Conservation (phyloP, 2,888 invertebrate species). For the Synergus umbraculus region DNA sequence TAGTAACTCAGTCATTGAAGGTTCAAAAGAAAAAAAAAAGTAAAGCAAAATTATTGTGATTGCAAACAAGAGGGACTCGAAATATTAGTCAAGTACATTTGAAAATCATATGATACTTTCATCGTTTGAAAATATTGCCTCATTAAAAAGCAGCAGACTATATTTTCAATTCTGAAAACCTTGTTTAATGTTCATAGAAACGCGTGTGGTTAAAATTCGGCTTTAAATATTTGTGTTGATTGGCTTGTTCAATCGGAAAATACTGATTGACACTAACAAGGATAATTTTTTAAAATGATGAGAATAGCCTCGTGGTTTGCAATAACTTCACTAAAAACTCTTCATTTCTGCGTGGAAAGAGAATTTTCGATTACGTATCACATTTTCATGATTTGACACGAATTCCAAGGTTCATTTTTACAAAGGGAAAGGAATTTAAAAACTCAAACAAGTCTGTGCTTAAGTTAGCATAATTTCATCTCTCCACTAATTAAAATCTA, state of each 20-base stretch:
- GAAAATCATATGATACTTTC: not conserved
- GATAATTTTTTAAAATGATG: not conserved
- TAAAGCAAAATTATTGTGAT: not conserved
- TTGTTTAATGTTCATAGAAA: not conserved
- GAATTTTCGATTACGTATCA: constrained; percentile 20
- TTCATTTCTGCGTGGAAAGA: constrained; percentile 20
- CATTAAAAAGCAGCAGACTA: not conserved
- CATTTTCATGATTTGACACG: constrained; percentile 14
- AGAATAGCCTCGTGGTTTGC: not conserved
- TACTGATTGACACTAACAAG: constrained; percentile 11
- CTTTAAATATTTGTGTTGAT: not conserved
- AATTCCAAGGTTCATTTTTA: not conserved
- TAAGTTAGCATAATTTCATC: not conserved
- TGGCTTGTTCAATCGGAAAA: not conserved
- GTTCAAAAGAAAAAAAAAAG: not conserved
- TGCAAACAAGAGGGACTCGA: not conserved
- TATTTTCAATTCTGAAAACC: not conserved
- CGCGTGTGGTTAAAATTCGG: not conserved
- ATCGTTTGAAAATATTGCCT: not conserved
- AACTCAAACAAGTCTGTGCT: not conserved
- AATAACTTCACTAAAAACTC: constrained; percentile 12
- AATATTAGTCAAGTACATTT: too few species aligned
- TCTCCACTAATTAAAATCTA: not conserved
- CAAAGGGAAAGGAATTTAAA: not conserved
- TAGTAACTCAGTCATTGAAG: not conserved